Percentiles rank a stretch among this genome's conserved stretches.
phyloP scores from a whole-genome alignment of 2,888 invertebrate genomes.

The Stegophylla sp. region DNA sequence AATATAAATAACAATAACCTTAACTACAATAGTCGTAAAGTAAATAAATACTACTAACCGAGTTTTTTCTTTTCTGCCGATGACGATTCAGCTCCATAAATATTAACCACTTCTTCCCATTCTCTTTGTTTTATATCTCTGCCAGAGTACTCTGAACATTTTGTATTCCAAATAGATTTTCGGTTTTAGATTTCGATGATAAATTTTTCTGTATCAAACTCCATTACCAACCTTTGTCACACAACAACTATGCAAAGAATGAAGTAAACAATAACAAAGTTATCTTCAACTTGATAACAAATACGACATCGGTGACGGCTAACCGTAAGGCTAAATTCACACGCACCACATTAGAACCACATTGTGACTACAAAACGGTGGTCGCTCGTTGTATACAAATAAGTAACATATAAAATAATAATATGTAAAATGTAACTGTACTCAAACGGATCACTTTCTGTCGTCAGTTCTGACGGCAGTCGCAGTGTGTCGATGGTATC shows the following conservation, averaged over 20 bases:
- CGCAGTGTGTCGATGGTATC: too few relatives aligned
- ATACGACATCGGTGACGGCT: neutral
- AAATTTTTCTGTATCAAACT: constrained; percentile 3
- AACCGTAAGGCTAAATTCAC: too few relatives aligned
- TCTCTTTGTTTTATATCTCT: constrained; percentile 11
- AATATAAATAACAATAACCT: neutral
- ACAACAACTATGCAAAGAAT: too few relatives aligned
- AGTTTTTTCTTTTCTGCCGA: neutral
- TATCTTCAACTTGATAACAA: neutral
- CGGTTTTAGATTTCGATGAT: constrained; percentile 14
- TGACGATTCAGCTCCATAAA: constrained; percentile 6
- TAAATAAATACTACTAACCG: constrained; percentile 10
- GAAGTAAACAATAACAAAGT: too few relatives aligned
- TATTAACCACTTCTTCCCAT: constrained; percentile 9
- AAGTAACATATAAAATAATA: too few relatives aligned
- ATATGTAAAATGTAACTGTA: too few relatives aligned
- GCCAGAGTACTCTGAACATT: neutral
- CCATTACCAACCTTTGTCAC: too few relatives aligned
- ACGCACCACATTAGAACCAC: too few relatives aligned
- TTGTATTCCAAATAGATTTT: constrained; percentile 4
- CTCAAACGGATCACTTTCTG: too few relatives aligned
- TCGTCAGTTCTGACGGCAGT: too few relatives aligned
- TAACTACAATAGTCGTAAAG: neutral
- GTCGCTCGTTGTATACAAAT: too few relatives aligned
- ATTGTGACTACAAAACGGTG: too few relatives aligned